Base-by-base conservation (phyloP, 2,113 vertebrate species). In the Tinamus guttatus region DNA sequence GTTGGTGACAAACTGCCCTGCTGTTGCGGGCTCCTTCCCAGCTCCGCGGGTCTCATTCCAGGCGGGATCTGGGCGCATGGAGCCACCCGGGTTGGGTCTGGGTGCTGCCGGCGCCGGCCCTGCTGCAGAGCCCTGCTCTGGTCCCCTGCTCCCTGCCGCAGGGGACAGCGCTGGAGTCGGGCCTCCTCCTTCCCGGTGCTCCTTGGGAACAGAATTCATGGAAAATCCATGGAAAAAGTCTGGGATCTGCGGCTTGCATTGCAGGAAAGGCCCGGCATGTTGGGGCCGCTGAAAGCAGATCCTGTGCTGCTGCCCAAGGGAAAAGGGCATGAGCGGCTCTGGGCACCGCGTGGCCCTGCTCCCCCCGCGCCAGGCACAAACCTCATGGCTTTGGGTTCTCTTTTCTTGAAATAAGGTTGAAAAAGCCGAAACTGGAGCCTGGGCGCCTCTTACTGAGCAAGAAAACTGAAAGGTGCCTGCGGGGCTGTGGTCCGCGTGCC, bases 361-460 rank as follows among this genome's bases (percentile, higher is more conserved):
- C 7, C 45, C 45, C 45, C 45, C 19, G 16, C 8, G 45, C 45
- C 45, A 16, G 49, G 49, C 49, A 49, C 20, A 11, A 22, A 49
- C 49, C 21, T 22, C 92, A 90, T 90, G 92, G 92, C 5, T 96
- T 96, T 94, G 95, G 75, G 85, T 95, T 96, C 90, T 92, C 65
- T 93, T 94, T 94, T 93, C 95, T 96, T 94, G 91, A 94, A 95
- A 94, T 93, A 88, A 83, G 81, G 78, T 75, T 90, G 67, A 47
- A 86, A 81, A 91, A 86, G 22, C 60, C 90, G 92, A 96, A 94
- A 93, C 94, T 40, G 59, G 52, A 54, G 45, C 58, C 87, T 64
- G 75, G n/a, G n/a, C 49, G 67, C 28, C 74, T 90, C 71, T 76
- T 40, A 85, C 69, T 63, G 17, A 91, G 88, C 77, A 85, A 91